Percentiles rank a stretch among this genome's conserved stretches.
phyloP scores from a whole-genome alignment of 2,888 invertebrate species.

The Allophyes oxyacanthae region DNA sequence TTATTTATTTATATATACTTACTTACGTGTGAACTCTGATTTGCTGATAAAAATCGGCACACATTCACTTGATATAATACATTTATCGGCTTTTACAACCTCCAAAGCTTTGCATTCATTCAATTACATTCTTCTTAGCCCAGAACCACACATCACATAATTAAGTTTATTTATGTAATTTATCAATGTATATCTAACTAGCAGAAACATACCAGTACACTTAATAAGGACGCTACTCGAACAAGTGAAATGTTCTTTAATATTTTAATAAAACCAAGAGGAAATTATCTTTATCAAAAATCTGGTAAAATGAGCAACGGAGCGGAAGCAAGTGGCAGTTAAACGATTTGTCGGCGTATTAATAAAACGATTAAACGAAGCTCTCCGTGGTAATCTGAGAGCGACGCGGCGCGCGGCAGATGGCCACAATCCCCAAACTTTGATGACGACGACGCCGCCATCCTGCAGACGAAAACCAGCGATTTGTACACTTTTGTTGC shows the following conservation, averaged over 20 bases:
- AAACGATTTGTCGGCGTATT: conserved; percentile 88
- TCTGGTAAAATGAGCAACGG: conserved; percentile 64
- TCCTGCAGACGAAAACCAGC: conserved; percentile 75
- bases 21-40: too few relatives aligned
- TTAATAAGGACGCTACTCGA: too few relatives aligned
- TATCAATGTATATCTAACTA: too few relatives aligned
- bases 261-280: conserved; percentile 42
- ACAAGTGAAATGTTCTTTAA: conserved; percentile 4
- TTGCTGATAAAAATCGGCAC: too few relatives aligned
- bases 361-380: conserved; percentile 89
- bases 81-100: too few relatives aligned
- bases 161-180: too few relatives aligned
- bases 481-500: conserved; percentile 81
- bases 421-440: conserved; percentile 87
- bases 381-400: conserved; percentile 87
- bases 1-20: too few relatives aligned
- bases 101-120: too few relatives aligned
- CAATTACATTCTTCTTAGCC: too few relatives aligned
- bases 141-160: too few relatives aligned
- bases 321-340: conserved; percentile 76
- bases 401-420: conserved; percentile 84
- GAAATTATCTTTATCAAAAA: conserved; percentile 54
- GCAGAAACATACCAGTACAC: too few relatives aligned
- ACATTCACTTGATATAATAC: too few relatives aligned
- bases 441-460: conserved; percentile 80